Evolutionary conservation across 1,140 invertebrate genomes (phyloP), one percentile per base, ranked within the genome.

Genomic region (Drosophila micromelanica): DNA sequence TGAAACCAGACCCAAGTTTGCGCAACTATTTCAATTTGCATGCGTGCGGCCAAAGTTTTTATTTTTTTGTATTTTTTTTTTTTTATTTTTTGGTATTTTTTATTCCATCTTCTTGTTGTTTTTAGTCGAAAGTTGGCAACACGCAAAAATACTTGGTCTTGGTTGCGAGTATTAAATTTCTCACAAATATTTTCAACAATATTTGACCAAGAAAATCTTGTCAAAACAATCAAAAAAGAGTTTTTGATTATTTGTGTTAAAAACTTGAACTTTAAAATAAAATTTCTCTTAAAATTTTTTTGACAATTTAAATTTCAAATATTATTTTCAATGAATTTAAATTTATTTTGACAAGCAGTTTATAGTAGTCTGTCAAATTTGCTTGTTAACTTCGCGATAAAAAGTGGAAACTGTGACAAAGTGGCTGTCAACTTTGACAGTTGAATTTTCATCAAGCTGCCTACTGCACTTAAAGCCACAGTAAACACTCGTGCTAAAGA

Each of bases 11-110:
- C 13, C 59, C 43, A 67, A 59, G 61, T 72, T 72, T 65, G n/a
- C 27, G 13, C 45, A 72, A 72, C 69, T 65, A 72, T 65, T 64
- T 72, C 69, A 72, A 72, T 65, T 72, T 65, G 61, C 69, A 65
- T 65, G 69, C 52, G 43, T 72, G 61, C 68, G 38, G 65, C 27
- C 11, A 55, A 70, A 63, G 59, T 60, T 69, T 69, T 61, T 40
- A n/a, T 20, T 37, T 15, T 35, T 7, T 23, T 62, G 17, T 23
- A 12, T 3, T 11, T 35, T 43, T 35, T 27, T 62, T 43, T 9
- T 11, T 38, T n/a, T n/a, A n/a, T n/a, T 62, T 43, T 9, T 11
- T 38, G 17, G 17, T 23, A 12, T 3, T 11, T 35, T 43, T 35
- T 27, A 6, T 15, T 13, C 20, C 20, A 23, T 2, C 20, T 23